Base-by-base conservation (phyloP, 1,140 invertebrate species). In the Macrobrachium nipponense region DNA sequence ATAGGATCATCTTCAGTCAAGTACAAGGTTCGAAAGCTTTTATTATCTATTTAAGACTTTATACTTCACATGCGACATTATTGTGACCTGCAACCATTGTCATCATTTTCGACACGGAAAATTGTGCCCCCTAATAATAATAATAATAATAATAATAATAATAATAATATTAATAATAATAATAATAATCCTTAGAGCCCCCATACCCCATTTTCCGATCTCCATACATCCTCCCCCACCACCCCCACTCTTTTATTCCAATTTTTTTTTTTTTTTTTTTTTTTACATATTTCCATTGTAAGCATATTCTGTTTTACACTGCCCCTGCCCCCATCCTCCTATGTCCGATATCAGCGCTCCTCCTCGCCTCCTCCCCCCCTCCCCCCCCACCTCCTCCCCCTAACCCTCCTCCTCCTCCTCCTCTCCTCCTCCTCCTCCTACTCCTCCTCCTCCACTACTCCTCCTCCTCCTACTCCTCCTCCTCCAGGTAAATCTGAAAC, bases 321-420 rank as follows among this genome's bases (percentile, higher is more conserved):
- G 14, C 18, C n/a, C 36, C 66, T 14, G 3, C 36, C 66, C 36
- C 66, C 36, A 12, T 70, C n/a, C 36, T 36, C 36, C n/a, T n/a
- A 20, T 27, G 10, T 27, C 27, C 64, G 5, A 10, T 68, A 4
- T 68, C 64, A 8, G 7, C 14, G 0, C 14, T 17, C 58, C 10
- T 14, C 20, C 11, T 44, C 43, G 3, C 1, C 36, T 44, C 14
- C 5, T n/a, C 44, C 43, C 5, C 14, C 43, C 43, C 43, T 51
- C 43, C 43, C 58, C 14, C 14, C 23, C 73, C 43, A 20, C 73
- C 27, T 76, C 43, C 43, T 51, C 73, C 73, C 23, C 73, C 43
- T 76, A n/a, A 11, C 59, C 73, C 73, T 44, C 73, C 73, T 76
- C 43, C 72, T 76, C 73, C 27, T 44, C 36, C 20, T 20, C 36